Evolutionary conservation across 1,140 invertebrate genomes (phyloP).

Genomic region (Saccostrea echinata): DNA sequence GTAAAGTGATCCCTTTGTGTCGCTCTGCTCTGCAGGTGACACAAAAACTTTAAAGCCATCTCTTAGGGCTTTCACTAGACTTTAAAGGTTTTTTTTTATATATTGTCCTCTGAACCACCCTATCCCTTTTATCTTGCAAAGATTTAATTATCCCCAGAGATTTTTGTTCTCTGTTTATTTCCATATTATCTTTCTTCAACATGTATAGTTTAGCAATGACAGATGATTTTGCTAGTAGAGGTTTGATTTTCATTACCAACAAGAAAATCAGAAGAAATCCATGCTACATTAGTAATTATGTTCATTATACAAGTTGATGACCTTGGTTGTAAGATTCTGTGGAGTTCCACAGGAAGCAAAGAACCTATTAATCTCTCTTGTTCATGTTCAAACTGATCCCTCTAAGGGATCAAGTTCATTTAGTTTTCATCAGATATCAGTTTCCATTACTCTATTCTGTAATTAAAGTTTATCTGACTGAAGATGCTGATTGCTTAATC

Average conservation of each 20-base stretch:
- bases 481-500: slow-evolving; percentile 17
- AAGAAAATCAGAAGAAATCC: slow-evolving; percentile 9
- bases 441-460: background rate
- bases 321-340: background rate
- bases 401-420: background rate
- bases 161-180: background rate
- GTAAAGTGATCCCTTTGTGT: too few relatives aligned
- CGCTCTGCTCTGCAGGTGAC: too few relatives aligned
- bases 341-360: background rate
- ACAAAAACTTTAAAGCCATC: too few relatives aligned
- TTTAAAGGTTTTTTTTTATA: background rate
- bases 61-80: too few relatives aligned
- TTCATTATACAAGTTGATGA: background rate
- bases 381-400: background rate
- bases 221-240: background rate
- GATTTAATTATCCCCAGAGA: too few relatives aligned
- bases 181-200: background rate
- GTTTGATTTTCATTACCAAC: background rate
- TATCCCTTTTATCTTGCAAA: background rate
- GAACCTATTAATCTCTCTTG: background rate
- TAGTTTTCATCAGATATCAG: background rate
- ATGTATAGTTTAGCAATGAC: background rate
- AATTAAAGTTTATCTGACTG: slow-evolving; percentile 16
- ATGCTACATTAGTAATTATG: background rate
- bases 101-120: background rate